These are phyloP conservation scores for Lacanobia wlatinum DNA, from an alignment of 2,888 invertebrate genomes.

Conservation along the genomic window DNA sequence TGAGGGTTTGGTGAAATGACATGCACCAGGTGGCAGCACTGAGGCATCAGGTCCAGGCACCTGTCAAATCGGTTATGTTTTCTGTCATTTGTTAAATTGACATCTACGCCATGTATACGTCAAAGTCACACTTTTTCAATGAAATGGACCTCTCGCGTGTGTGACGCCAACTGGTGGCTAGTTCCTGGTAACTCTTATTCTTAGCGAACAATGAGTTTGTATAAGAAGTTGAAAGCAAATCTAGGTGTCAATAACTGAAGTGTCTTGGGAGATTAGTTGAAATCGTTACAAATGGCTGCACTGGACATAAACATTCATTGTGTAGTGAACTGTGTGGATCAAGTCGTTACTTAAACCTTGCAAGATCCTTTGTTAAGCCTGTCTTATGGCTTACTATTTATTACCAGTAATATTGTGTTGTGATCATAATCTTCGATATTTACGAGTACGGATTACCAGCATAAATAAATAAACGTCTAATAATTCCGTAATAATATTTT, in stretches of 20 bases:
- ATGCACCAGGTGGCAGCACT: no score
- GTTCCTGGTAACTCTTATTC: background rate
- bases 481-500: background rate
- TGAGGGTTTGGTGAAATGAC: no score
- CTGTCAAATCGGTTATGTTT: no score
- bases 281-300: slow-evolving; percentile 37
- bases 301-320: slow-evolving; percentile 24
- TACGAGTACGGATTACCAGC: background rate
- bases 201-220: slow-evolving; percentile 1
- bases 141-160: no score
- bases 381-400: background rate
- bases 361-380: background rate
- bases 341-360: slow-evolving; percentile 3
- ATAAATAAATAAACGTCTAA: background rate
- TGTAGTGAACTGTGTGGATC: slow-evolving; percentile 1
- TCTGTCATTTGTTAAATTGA: no score
- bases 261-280: slow-evolving; percentile 11
- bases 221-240: slow-evolving; percentile 3
- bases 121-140: no score
- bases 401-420: background rate
- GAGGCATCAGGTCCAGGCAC: no score
- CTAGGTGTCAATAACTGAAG: slow-evolving; percentile 19
- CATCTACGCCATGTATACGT: no score
- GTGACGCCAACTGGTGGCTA: no score
- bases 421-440: background rate